phyloP scores from a whole-genome alignment of 2,797 vertebrate species.

The Pipistrellus pygmaeus region DNA sequence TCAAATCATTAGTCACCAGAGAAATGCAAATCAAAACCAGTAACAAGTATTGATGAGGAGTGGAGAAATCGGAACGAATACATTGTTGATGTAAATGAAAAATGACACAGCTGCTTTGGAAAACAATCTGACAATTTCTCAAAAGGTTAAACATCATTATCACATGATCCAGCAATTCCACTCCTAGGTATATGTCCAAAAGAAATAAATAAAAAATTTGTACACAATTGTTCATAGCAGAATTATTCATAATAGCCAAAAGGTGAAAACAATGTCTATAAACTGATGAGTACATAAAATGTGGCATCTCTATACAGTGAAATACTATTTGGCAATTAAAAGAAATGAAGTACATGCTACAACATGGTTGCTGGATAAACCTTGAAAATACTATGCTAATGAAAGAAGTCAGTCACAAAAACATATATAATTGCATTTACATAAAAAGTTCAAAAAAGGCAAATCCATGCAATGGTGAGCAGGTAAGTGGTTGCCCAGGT shows the following conservation, averaged over 20 bases:
- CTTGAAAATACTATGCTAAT: background rate
- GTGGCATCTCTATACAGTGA: background rate
- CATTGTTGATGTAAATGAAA: background rate
- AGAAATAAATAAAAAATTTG: too few species aligned
- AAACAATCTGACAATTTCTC: too few species aligned
- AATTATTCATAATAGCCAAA: too few species aligned
- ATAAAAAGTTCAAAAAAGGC: background rate
- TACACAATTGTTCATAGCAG: too few species aligned
- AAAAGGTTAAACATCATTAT: too few species aligned
- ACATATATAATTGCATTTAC: background rate
- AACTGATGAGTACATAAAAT: background rate
- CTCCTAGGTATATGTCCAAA: too few species aligned
- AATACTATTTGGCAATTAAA: background rate
- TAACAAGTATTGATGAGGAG: too few species aligned
- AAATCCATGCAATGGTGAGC: background rate
- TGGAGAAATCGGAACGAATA: too few species aligned
- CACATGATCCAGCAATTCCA: too few species aligned
- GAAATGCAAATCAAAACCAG: too few species aligned
- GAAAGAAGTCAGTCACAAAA: conserved; percentile 31
- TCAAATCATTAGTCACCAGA: too few species aligned
- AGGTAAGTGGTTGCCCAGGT: background rate
- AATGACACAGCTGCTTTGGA: background rate
- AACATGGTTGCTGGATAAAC: background rate
- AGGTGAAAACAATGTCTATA: too few species aligned
- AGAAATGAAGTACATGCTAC: background rate